phyloP scores from a whole-genome alignment of 2,888 invertebrate species.

The Drosophila tanythrix region DNA sequence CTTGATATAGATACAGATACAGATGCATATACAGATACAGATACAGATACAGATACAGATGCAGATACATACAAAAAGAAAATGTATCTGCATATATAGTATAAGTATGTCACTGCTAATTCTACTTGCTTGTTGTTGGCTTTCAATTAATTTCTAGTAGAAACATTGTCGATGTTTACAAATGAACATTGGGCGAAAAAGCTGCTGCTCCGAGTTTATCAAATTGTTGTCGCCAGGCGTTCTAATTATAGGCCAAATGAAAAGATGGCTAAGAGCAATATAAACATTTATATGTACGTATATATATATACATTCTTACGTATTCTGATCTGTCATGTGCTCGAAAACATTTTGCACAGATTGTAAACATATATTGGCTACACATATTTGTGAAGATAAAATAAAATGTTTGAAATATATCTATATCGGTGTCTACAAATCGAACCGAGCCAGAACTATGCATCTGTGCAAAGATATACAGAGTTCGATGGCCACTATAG shows the following conservation, averaged over 20 bases:
- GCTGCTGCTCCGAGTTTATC: slow-evolving; percentile 33
- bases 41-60: neutral
- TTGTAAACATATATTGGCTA: slow-evolving; percentile 39
- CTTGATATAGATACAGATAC: neutral
- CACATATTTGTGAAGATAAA: slow-evolving; percentile 33
- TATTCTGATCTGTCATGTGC: slow-evolving; percentile 42
- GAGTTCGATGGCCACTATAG: neutral
- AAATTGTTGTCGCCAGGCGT: slow-evolving; percentile 50
- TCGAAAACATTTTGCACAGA: slow-evolving; percentile 13
- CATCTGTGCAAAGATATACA: neutral
- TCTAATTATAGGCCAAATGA: slow-evolving; percentile 54
- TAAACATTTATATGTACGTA: slow-evolving; percentile 33
- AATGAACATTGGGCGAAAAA: slow-evolving; percentile 39
- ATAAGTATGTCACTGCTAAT: slow-evolving; percentile 51
- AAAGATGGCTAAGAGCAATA: slow-evolving; percentile 27
- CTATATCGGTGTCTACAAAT: neutral
- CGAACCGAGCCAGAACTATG: slow-evolving; percentile 3
- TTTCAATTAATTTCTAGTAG: slow-evolving; percentile 47
- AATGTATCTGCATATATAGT: slow-evolving; percentile 37
- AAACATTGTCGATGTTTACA: slow-evolving; percentile 69
- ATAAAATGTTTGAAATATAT: slow-evolving; percentile 1
- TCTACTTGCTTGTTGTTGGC: slow-evolving; percentile 35
- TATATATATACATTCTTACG: slow-evolving; percentile 5
- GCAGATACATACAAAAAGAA: slow-evolving; percentile 29
- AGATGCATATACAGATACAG: slow-evolving; percentile 3